phyloP scores from a whole-genome alignment of 2,888 invertebrate species.

The Cheilosia grossa region DNA sequence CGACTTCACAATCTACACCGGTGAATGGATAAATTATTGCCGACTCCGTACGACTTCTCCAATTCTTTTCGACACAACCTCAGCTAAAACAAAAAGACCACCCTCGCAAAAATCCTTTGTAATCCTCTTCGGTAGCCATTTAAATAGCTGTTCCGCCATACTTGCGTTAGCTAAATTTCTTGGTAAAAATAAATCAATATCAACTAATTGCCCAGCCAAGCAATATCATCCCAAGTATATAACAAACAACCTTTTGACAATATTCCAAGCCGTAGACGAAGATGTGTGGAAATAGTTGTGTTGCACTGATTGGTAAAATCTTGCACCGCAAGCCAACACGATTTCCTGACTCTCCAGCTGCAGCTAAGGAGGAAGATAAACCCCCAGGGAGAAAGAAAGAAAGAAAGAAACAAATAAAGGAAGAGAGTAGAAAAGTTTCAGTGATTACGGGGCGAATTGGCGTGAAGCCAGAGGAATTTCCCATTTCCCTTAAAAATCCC shows the following conservation, averaged over 20 bases:
- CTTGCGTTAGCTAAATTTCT: not conserved
- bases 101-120: too few relatives aligned
- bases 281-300: conserved; percentile 1
- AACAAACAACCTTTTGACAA: not conserved
- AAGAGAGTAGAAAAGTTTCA: conserved; percentile 7
- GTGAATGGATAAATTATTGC: too few relatives aligned
- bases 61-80: too few relatives aligned
- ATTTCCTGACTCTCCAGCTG: not conserved
- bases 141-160: not conserved
- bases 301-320: conserved; percentile 8
- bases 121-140: too few relatives aligned
- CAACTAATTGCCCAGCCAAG: not conserved
- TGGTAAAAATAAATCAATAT: not conserved
- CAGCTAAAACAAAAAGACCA: too few relatives aligned
- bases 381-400: not conserved
- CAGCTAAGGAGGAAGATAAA: not conserved
- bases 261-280: not conserved
- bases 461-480: conserved; percentile 33
- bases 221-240: not conserved
- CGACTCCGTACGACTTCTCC: too few relatives aligned
- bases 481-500: conserved; percentile 18
- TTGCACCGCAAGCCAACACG: conserved; percentile 1
- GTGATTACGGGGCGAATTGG: conserved; percentile 30
- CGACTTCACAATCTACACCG: too few relatives aligned
- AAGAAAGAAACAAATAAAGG: not conserved